Evolutionary conservation across 2,888 invertebrate genomes (phyloP).

Genomic region (Cheilosia vernalis): DNA sequence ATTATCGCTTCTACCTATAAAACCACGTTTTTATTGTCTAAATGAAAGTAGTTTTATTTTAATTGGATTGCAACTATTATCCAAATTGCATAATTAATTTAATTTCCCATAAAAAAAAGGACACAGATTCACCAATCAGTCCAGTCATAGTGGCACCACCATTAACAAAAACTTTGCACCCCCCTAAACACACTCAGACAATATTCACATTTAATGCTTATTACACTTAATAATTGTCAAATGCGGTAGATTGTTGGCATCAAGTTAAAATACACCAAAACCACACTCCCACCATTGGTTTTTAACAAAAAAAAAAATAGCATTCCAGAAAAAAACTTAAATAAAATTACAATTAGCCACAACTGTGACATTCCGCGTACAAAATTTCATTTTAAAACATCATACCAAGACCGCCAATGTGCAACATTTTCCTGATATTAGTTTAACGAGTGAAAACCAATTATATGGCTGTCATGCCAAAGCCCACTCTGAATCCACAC

Average conservation of each 20-base stretch:
- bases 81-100: conserved; percentile 61
- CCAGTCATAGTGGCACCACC: conserved; percentile 18
- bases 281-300: neutral
- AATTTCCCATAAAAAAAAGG: conserved; percentile 14
- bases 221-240: conserved; percentile 63
- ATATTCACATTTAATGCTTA: conserved; percentile 45
- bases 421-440: conserved; percentile 56
- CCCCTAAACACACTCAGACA: conserved; percentile 18
- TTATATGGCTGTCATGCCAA: conserved; percentile 55
- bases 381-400: conserved; percentile 49
- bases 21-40: too few relatives aligned
- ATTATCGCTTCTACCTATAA: too few relatives aligned
- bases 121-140: conserved; percentile 27
- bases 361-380: conserved; percentile 60
- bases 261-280: conserved; percentile 18
- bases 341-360: conserved; percentile 72
- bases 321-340: conserved; percentile 23
- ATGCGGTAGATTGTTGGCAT: conserved; percentile 60
- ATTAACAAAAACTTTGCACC: conserved; percentile 5
- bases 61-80: conserved; percentile 1
- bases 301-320: conserved; percentile 15
- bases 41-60: too few relatives aligned
- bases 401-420: conserved; percentile 23
- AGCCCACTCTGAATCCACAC: neutral
- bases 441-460: conserved; percentile 66